A percentile compares a stretch with the other conserved stretches of the same genome.
Evolutionary conservation across 2,888 invertebrate species (phyloP).

Genomic region (Hypolimnas misippus): DNA sequence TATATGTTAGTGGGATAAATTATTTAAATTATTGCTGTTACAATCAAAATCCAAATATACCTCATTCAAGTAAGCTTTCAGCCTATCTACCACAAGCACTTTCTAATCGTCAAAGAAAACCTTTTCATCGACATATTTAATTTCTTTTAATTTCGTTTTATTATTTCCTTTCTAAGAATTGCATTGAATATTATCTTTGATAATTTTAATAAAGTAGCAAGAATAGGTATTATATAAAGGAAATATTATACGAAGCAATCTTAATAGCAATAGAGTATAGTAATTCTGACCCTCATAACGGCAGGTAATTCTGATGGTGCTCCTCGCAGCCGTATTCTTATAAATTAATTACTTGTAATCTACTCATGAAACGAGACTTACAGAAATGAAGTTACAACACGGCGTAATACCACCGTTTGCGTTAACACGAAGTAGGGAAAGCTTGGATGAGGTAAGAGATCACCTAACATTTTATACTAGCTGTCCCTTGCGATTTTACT

Average conservation of each 20-base stretch:
- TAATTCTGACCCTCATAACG: conserved; percentile 59
- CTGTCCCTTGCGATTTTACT: no score
- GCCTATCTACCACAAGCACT: no score
- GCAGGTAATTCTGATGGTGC: conserved; percentile 64
- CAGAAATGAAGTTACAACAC: conserved; percentile 81
- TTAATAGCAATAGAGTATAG: conserved; percentile 16
- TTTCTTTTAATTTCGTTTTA: no score
- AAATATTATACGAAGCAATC: conserved; percentile 1
- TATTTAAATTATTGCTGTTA: no score
- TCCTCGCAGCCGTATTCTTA: conserved; percentile 79
- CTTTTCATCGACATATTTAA: no score
- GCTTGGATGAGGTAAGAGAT: not conserved
- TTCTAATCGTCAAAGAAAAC: no score
- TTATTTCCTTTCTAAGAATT: no score
- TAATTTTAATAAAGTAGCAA: not conserved
- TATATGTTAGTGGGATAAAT: no score
- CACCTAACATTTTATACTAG: no score
- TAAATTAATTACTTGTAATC: conserved; percentile 85
- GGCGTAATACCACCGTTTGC: conserved; percentile 50
- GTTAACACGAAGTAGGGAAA: conserved; percentile 27
- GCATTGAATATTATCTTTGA: not conserved
- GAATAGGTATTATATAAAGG: not conserved
- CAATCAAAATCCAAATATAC: no score
- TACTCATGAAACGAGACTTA: conserved; percentile 81
- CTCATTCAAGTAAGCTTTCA: no score